Evolutionary conservation across 2,888 invertebrate species (phyloP).

Genomic region (Dicroscelio sp.): DNA sequence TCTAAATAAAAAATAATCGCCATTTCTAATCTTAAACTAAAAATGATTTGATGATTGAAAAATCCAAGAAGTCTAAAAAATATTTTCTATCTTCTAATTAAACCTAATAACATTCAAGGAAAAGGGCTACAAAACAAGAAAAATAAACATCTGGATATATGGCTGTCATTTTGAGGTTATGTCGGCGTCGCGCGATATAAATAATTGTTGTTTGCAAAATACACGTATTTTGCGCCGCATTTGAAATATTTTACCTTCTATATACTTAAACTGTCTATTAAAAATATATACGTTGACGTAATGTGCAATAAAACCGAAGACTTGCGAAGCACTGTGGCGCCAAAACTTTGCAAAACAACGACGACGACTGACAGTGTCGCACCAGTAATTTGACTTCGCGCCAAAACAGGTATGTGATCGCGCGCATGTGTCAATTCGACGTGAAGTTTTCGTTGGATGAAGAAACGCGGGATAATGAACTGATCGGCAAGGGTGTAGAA

Average conservation of each 20-base stretch:
- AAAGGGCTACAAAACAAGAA: too few relatives aligned
- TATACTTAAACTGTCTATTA: conserved; percentile 38
- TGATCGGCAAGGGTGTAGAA: too few relatives aligned
- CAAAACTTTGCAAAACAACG: conserved; percentile 70
- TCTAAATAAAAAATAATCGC: too few relatives aligned
- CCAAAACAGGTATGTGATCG: conserved; percentile 50
- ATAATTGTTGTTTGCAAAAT: neutral
- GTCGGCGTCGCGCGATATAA: neutral
- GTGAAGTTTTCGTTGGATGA: neutral
- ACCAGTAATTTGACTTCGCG: conserved; percentile 67
- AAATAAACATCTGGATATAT: too few relatives aligned
- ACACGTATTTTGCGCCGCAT: too few relatives aligned
- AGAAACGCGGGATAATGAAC: neutral
- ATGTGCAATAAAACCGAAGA: conserved; percentile 2
- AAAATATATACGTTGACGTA: conserved; percentile 11
- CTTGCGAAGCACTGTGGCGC: conserved; percentile 37
- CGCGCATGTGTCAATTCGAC: neutral
- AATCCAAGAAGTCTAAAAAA: too few relatives aligned
- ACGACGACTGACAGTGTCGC: conserved; percentile 45
- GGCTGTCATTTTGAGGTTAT: neutral
- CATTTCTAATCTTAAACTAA: too few relatives aligned
- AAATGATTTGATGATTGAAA: too few relatives aligned
- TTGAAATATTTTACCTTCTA: conserved; percentile 9
- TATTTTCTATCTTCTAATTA: too few relatives aligned
- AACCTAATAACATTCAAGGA: too few relatives aligned